A percentile compares a stretch with the other conserved stretches of the same genome.
These are phyloP conservation scores for Caenorhabditis sinica DNA, from an alignment of 2,888 invertebrate species.

Conservation along the genomic window DNA sequence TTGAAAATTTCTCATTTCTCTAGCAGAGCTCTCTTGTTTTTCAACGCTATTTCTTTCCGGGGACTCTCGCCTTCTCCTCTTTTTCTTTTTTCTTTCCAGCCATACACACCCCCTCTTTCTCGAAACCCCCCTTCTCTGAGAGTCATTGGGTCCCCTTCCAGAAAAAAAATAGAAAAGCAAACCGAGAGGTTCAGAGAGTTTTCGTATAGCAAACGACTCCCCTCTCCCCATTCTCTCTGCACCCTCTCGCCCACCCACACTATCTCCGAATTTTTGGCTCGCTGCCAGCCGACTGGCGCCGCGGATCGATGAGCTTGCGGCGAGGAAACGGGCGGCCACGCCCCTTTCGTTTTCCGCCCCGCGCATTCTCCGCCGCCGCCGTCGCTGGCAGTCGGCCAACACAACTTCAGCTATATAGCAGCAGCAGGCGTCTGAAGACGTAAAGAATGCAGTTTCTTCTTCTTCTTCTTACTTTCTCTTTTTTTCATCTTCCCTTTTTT, in stretches of 20 bases:
- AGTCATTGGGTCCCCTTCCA: conserved; percentile 5
- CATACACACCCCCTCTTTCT: conserved; percentile 7
- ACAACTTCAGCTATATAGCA: conserved; percentile 52
- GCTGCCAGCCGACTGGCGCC: conserved; percentile 61
- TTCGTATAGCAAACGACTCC: conserved; percentile 60
- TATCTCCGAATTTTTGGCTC: conserved; percentile 46
- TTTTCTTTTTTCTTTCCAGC: not conserved
- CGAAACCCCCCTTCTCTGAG: not conserved
- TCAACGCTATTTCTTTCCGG: not conserved
- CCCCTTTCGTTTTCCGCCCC: conserved; percentile 56
- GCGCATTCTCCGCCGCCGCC: conserved; percentile 19
- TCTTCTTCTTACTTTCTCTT: conserved; percentile 36
- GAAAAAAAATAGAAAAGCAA: not conserved
- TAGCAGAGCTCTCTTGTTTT: not conserved
- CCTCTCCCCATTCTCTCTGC: no score
- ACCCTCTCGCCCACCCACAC: conserved; percentile 10
- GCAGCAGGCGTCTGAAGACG: not conserved
- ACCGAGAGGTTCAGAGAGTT: conserved; percentile 40
- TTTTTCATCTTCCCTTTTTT: not conserved
- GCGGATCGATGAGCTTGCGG: conserved; percentile 52
- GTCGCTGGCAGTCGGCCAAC: conserved; percentile 58
- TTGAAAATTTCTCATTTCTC: conserved; percentile 51
- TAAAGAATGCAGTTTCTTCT: conserved; percentile 9
- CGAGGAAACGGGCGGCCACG: conserved; percentile 10
- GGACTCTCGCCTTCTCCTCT: no score